Conservation (phyloP, 1,140 invertebrate species). For the Drosophila miranda region DNA sequence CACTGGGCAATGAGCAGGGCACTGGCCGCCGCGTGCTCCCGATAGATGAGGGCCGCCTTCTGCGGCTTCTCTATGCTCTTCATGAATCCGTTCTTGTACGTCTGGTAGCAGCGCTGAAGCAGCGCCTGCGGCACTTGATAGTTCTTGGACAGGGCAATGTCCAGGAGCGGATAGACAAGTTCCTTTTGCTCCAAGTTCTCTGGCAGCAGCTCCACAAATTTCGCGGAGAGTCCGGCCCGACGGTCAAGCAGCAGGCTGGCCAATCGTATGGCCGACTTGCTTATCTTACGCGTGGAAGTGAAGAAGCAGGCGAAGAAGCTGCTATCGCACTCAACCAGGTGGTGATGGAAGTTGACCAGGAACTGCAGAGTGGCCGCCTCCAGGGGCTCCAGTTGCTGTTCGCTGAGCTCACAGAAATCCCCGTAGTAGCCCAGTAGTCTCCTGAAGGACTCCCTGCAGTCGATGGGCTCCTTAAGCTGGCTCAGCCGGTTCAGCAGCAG, state of each 20-base stretch:
- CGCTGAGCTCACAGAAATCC: constrained; percentile 41
- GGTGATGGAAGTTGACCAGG: constrained; percentile 85
- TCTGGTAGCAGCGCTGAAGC: constrained; percentile 83
- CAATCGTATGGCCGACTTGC: constrained; percentile 84
- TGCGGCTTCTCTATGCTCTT: constrained; percentile 86
- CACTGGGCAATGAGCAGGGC: constrained; percentile 83
- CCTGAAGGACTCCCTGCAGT: constrained; percentile 47
- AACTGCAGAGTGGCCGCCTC: constrained; percentile 84
- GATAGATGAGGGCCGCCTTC: constrained; percentile 85
- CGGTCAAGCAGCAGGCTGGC: constrained; percentile 83
- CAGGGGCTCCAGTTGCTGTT: constrained; percentile 83
- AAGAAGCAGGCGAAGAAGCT: constrained; percentile 83
- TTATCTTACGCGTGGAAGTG: constrained; percentile 77
- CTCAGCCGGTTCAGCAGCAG: constrained; percentile 55
- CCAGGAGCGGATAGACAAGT: constrained; percentile 84
- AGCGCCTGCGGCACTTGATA: constrained; percentile 80
- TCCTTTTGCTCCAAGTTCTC: constrained; percentile 83
- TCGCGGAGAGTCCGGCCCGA: constrained; percentile 81
- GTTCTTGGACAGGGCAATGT: constrained; percentile 82
- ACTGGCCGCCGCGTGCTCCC: constrained; percentile 83
- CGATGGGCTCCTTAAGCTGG: constrained; percentile 43
- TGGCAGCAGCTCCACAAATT: constrained; percentile 72
- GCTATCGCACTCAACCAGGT: constrained; percentile 82
- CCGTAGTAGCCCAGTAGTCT: constrained; percentile 49
- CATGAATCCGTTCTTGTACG: constrained; percentile 84